Evolutionary conservation across 2,113 vertebrate species (phyloP), one percentile per base, ranked within the genome.

Genomic region (Gymnarchus niloticus): DNA sequence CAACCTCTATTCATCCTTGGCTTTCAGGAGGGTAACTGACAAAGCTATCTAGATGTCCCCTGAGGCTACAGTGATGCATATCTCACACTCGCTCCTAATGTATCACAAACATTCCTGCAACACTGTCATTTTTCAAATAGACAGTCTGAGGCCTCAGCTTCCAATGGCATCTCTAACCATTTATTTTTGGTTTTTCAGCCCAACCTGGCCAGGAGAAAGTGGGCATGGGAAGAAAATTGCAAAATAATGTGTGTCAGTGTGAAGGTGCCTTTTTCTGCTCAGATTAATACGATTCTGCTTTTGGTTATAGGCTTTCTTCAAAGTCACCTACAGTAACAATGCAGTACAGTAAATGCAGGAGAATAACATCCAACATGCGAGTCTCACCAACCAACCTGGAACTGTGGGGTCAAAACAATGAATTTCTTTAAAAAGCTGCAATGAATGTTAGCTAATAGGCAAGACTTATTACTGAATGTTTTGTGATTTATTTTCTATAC

Each of bases 121-220:
- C 90, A 85, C 85, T 57, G 69, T 86, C 83, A 90, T 93, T 87
- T 85, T 91, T 93, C 91, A 90, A 87, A 91, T 89, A 93, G 91
- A 92, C 90, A 91, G 65, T 78, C 86, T 56, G 44, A 57, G 65
- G 51, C 89, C 93, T 48, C 0, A 88, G 88, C 89, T 85, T 88
- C 85, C 91, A 91, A 91, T 90, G 90, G 88, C 88, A 89, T 84
- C 87, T 92, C 86, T 37, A 73, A 73, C 33, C 91, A 91, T 92
- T 81, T 90, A 87, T 88, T 83, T 86, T 81, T 88, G 90, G 91
- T 90, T 90, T 89, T 81, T 87, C 85, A 69, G 76, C 46, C 19
- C 21, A n/a, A 37, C 87, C 90, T 91, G 89, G 87, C 85, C 85
- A 65, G 89, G 87, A 41, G 65, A 88, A 83, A 51, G 89, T 87